phyloP scores from a whole-genome alignment of 2,888 invertebrate species.

The Andrena fulva region DNA sequence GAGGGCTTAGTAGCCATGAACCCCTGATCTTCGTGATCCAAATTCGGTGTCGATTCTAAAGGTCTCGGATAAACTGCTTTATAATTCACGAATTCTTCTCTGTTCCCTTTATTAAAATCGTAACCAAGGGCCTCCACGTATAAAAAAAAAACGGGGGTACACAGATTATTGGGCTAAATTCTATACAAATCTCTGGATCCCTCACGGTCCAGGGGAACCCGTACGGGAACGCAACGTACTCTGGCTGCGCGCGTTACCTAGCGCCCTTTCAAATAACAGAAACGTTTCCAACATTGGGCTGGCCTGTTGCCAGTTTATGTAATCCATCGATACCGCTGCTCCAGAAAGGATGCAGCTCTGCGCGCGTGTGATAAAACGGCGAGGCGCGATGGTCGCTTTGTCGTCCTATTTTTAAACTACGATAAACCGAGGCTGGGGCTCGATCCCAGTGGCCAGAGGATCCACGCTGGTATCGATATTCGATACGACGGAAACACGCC shows the following conservation, averaged over 20 bases:
- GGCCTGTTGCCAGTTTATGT: slow-evolving; percentile 55
- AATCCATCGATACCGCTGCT: slow-evolving; percentile 43
- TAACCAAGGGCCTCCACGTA: too few relatives aligned
- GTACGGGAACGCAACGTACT: background rate
- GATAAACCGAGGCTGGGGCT: slow-evolving; percentile 21
- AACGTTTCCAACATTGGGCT: slow-evolving; percentile 4
- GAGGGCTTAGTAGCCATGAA: too few relatives aligned
- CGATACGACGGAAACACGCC: background rate
- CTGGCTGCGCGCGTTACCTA: background rate
- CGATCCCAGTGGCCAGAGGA: background rate
- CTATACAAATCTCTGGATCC: too few relatives aligned
- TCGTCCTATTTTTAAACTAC: slow-evolving; percentile 36
- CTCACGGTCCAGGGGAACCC: too few relatives aligned
- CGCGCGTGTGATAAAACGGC: slow-evolving; percentile 25
- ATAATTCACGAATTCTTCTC: too few relatives aligned
- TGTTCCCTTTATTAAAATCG: too few relatives aligned
- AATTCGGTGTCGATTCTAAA: too few relatives aligned
- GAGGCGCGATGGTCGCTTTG: background rate
- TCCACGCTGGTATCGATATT: background rate
- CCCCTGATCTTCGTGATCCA: too few relatives aligned
- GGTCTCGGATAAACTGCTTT: too few relatives aligned
- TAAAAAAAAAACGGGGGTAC: too few relatives aligned
- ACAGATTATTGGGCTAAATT: too few relatives aligned
- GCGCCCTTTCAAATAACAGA: background rate
- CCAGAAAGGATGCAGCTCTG: slow-evolving; percentile 34